Evolutionary conservation across 2,797 vertebrate genomes (phyloP).

Genomic region (Nannoperca australis): DNA sequence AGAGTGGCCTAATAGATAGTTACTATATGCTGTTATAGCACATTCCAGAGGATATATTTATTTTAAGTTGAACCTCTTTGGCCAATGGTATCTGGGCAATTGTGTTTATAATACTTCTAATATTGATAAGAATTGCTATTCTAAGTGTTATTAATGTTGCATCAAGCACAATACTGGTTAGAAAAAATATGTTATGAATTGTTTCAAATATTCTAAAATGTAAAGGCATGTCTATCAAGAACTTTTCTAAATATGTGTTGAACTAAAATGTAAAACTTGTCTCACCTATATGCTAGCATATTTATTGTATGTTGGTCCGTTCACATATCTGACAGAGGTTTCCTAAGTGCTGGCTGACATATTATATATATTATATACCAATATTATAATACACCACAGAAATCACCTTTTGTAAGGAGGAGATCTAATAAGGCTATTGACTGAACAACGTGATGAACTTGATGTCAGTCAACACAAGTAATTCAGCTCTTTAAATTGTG

Average conservation of each 20-base stretch:
- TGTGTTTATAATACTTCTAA: background rate
- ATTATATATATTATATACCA: no score
- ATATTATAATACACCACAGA: background rate
- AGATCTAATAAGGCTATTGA: background rate
- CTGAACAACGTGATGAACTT: conserved; percentile 11
- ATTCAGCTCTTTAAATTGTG: background rate
- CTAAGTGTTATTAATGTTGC: background rate
- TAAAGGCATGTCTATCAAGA: no score
- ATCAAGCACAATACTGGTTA: background rate
- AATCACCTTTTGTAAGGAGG: background rate
- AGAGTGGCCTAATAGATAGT: background rate
- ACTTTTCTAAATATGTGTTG: background rate
- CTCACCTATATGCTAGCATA: background rate
- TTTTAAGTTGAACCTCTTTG: background rate
- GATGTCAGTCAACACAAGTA: conserved; percentile 13
- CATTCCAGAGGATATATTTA: background rate
- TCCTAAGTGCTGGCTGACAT: no score
- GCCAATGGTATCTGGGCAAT: background rate
- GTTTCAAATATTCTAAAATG: background rate
- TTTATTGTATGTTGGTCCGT: background rate
- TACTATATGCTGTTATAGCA: background rate
- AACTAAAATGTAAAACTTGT: background rate
- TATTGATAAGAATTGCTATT: background rate
- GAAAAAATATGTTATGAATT: background rate
- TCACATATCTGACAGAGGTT: conserved; percentile 2